Conservation (phyloP, 2,888 invertebrate genomes). For the Ornithoptera alexandrae region DNA sequence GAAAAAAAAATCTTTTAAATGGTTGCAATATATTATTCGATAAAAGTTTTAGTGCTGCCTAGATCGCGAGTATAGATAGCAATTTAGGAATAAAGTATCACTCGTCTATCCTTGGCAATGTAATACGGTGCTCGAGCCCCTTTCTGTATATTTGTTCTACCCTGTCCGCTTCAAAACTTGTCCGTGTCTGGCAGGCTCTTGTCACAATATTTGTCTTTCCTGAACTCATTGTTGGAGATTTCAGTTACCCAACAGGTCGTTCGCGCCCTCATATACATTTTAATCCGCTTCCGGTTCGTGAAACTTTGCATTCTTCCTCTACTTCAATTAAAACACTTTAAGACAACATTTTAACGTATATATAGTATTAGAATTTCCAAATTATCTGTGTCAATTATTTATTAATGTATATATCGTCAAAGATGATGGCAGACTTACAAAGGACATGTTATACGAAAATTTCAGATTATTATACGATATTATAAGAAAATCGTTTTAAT, state of each 20-base stretch:
- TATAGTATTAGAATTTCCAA: background rate
- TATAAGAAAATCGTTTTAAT: no score
- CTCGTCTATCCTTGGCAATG: constrained; percentile 29
- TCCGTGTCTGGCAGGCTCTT: constrained; percentile 56
- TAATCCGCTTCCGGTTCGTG: constrained; percentile 46
- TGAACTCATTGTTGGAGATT: constrained; percentile 43
- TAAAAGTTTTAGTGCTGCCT: background rate
- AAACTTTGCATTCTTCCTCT: constrained; percentile 3
- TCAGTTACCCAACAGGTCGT: constrained; percentile 43
- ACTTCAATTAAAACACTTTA: constrained; percentile 1
- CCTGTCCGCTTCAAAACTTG: constrained; percentile 51
- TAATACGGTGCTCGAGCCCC: constrained; percentile 28
- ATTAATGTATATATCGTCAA: no score
- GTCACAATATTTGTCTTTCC: constrained; percentile 66
- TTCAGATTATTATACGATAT: no score
- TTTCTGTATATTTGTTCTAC: constrained; percentile 44
- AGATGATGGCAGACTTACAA: no score
- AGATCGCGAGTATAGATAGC: constrained; percentile 14
- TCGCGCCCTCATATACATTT: constrained; percentile 41
- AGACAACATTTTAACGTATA: background rate
- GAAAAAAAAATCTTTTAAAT: background rate
- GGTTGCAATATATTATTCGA: background rate
- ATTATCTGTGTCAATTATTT: no score
- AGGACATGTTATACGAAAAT: no score
- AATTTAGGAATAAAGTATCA: constrained; percentile 25